Conservation (phyloP, 2,888 invertebrate species). For the Fragum fragum region DNA sequence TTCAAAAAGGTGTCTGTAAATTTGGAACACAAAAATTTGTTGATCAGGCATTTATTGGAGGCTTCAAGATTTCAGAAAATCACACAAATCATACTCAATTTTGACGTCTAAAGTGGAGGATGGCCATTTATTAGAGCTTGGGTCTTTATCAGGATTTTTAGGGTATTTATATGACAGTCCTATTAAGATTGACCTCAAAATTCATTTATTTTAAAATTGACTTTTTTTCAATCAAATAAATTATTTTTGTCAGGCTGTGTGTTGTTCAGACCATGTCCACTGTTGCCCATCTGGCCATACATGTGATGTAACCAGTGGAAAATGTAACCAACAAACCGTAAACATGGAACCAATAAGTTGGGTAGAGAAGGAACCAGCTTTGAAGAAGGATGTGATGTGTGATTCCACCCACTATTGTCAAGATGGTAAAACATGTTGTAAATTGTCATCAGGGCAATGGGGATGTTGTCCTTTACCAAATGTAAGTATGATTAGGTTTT, state of each 20-base stretch:
- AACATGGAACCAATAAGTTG: constrained; percentile 28
- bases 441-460: constrained; percentile 49
- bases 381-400: constrained; percentile 36
- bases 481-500: constrained; percentile 48
- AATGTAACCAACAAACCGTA: constrained; percentile 35
- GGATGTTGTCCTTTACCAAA: constrained; percentile 75
- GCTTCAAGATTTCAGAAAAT: too few species aligned
- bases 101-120: too few species aligned
- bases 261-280: constrained; percentile 82
- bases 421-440: constrained; percentile 71
- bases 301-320: constrained; percentile 72
- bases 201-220: too few species aligned
- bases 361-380: constrained; percentile 55
- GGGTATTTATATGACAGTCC: too few species aligned
- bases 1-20: too few species aligned
- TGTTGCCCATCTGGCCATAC: constrained; percentile 81
- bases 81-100: too few species aligned
- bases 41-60: too few species aligned
- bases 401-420: constrained; percentile 57
- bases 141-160: too few species aligned
- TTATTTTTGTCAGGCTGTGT: constrained; percentile 81
- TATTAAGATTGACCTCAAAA: too few species aligned
- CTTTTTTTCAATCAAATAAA: too few species aligned
- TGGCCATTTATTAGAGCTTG: too few species aligned
- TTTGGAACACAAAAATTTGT: too few species aligned